phyloP scores from a whole-genome alignment of 2,113 vertebrate species.

The Stomatorhinus ivindoensis region DNA sequence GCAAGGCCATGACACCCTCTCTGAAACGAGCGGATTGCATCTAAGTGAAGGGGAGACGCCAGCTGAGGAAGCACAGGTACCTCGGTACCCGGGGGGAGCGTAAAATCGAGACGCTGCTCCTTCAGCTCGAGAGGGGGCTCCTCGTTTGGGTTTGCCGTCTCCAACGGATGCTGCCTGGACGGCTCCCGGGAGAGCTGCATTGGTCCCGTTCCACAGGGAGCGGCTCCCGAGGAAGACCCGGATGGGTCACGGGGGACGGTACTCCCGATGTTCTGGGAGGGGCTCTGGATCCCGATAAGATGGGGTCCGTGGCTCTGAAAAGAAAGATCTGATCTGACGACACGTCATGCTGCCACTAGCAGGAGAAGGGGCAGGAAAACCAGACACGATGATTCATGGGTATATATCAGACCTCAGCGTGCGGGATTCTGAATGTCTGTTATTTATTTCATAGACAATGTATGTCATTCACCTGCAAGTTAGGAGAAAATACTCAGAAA shows the following conservation, averaged over 20 bases:
- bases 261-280: background rate
- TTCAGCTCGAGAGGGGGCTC: background rate
- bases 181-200: background rate
- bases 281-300: background rate
- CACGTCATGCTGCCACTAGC: background rate
- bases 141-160: background rate
- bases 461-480: too few species aligned
- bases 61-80: background rate
- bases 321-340: background rate
- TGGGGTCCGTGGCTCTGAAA: too few species aligned
- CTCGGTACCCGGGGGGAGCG: background rate
- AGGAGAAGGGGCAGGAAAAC: background rate
- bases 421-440: background rate
- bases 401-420: background rate
- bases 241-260: background rate
- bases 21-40: background rate
- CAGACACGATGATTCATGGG: background rate
- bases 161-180: background rate
- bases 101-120: background rate
- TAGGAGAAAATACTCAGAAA: background rate
- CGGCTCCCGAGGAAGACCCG: background rate
- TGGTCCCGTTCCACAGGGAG: background rate
- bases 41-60: background rate
- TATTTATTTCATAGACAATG: background rate
- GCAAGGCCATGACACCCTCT: background rate